A percentile compares a stretch with the other conserved stretches of the same genome.
phyloP scores from a whole-genome alignment of 1,140 invertebrate species.

The Fopius arisanus region DNA sequence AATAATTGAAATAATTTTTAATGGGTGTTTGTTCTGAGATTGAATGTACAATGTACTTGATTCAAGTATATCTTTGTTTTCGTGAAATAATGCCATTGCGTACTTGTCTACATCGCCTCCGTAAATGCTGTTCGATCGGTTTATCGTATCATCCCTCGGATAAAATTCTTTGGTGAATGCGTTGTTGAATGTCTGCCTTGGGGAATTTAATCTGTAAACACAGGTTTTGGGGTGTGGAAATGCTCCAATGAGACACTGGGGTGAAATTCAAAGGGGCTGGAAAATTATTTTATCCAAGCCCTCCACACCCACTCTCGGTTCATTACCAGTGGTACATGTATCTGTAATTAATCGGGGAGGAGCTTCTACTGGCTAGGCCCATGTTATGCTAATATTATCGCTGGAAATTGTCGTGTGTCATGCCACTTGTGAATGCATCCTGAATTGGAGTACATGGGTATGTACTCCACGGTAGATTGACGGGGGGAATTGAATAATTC shows the following conservation, averaged over 20 bases:
- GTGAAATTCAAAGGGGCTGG: neutral
- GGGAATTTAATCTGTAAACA: neutral
- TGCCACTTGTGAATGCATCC: neutral
- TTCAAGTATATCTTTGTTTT: too few relatives aligned
- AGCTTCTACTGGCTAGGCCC: neutral
- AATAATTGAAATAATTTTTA: too few relatives aligned
- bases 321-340: neutral
- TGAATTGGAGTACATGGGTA: neutral
- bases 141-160: neutral
- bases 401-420: conserved; percentile 3
- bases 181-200: neutral
- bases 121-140: neutral
- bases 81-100: neutral
- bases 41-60: too few relatives aligned
- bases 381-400: conserved; percentile 18
- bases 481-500: neutral
- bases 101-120: neutral
- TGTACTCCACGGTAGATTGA: neutral
- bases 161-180: neutral
- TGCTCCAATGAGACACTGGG: too few relatives aligned
- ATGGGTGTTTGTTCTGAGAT: too few relatives aligned
- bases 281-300: neutral
- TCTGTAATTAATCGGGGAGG: conserved; percentile 22
- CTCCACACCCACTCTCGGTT: neutral
- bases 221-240: neutral